phyloP scores from a whole-genome alignment of 2,888 invertebrate genomes.

The Lithosia quadra region DNA sequence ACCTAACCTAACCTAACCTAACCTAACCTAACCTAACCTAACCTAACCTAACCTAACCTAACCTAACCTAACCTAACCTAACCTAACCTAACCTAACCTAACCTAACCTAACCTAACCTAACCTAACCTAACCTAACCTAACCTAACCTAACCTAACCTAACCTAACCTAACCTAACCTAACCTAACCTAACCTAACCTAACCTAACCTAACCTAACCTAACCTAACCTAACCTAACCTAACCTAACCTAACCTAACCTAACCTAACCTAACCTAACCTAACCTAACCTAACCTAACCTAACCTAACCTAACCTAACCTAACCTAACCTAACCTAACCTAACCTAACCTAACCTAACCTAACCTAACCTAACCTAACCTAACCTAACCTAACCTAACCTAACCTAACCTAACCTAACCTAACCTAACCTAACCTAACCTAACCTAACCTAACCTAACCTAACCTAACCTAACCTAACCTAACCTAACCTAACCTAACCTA shows the following conservation, averaged over 20 bases:
- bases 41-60: slow-evolving; percentile 30
- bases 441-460: slow-evolving; percentile 21
- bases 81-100: slow-evolving; percentile 27
- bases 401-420: slow-evolving; percentile 17
- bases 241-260: slow-evolving; percentile 54
- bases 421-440: slow-evolving; percentile 20
- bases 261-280: slow-evolving; percentile 41
- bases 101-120: slow-evolving; percentile 30
- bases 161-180: slow-evolving; percentile 30
- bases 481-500: slow-evolving; percentile 27
- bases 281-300: slow-evolving; percentile 37
- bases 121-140: slow-evolving; percentile 30
- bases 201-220: slow-evolving; percentile 31
- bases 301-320: slow-evolving; percentile 35
- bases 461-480: slow-evolving; percentile 25
- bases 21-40: slow-evolving; percentile 27
- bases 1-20: no score
- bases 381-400: slow-evolving; percentile 25
- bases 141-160: slow-evolving; percentile 30
- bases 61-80: slow-evolving; percentile 29
- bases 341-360: slow-evolving; percentile 24
- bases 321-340: slow-evolving; percentile 48
- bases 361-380: slow-evolving; percentile 24
- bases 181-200: slow-evolving; percentile 32
- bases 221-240: slow-evolving; percentile 44